phyloP scores from a whole-genome alignment of 2,888 invertebrate species.

The Chamaedrilus cognettii region DNA sequence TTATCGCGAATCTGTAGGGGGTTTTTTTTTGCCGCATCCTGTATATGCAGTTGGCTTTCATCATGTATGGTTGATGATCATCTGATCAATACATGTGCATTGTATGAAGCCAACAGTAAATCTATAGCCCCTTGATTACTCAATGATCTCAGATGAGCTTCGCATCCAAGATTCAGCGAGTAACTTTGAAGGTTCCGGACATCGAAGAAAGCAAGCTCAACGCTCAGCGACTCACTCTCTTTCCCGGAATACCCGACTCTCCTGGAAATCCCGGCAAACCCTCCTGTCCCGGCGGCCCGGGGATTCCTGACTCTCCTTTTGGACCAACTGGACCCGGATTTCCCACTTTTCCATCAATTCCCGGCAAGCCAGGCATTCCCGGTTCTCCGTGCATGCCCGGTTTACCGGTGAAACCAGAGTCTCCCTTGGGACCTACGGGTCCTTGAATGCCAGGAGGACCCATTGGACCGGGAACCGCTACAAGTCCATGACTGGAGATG shows the following conservation, averaged over 20 bases:
- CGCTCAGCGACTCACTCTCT: slow-evolving; percentile 18
- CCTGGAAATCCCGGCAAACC: slow-evolving; percentile 83
- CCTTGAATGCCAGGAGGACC: slow-evolving; percentile 34
- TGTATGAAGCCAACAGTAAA: too few species aligned
- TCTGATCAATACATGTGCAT: too few species aligned
- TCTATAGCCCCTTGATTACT: neutral
- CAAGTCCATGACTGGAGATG: slow-evolving; percentile 23
- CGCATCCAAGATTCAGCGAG: neutral
- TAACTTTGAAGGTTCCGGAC: neutral
- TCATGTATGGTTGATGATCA: too few species aligned
- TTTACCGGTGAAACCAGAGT: slow-evolving; percentile 65
- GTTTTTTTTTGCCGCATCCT: too few species aligned
- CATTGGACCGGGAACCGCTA: slow-evolving; percentile 29
- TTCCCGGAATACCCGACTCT: slow-evolving; percentile 24
- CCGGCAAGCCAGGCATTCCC: slow-evolving; percentile 73
- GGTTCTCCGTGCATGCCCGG: slow-evolving; percentile 38
- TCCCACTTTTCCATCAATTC: slow-evolving; percentile 69
- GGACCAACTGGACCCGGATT: slow-evolving; percentile 80
- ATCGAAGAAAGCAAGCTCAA: too few species aligned
- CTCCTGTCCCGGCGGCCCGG: slow-evolving; percentile 42
- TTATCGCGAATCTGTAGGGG: too few species aligned
- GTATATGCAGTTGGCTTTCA: too few species aligned
- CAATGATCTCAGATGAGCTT: neutral
- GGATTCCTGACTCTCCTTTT: slow-evolving; percentile 74
- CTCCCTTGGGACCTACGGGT: slow-evolving; percentile 39